Evolutionary conservation across 2,888 invertebrate species (phyloP).

Genomic region (Drosophila lacicola): DNA sequence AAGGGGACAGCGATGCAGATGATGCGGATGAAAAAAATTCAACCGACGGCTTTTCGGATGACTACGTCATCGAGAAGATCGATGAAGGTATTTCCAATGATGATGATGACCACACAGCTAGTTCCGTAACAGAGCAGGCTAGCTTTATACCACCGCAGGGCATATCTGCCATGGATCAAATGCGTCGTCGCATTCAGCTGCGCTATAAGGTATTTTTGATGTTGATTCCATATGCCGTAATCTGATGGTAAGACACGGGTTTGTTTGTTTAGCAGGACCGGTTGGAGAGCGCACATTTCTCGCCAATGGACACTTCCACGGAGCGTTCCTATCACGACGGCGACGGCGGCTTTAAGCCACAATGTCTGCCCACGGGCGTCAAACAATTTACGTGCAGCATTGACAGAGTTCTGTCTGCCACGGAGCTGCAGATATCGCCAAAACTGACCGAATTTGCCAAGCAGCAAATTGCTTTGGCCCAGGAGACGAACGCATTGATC

Average conservation of each 20-base stretch:
- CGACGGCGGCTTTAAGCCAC: conserved; percentile 66
- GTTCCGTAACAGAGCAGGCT: neutral
- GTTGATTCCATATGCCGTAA: neutral
- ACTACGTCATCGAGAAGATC: conserved; percentile 16
- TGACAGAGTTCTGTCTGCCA: conserved; percentile 70
- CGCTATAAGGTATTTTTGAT: conserved; percentile 36
- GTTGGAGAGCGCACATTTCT: conserved; percentile 61
- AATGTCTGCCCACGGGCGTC: conserved; percentile 71
- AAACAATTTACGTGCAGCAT: conserved; percentile 78
- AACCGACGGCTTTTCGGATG: conserved; percentile 8
- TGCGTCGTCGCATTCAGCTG: conserved; percentile 37
- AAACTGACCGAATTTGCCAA: conserved; percentile 82
- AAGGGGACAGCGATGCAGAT: neutral
- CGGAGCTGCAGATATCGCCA: conserved; percentile 79
- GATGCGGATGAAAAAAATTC: neutral
- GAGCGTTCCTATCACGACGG: conserved; percentile 71
- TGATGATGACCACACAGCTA: neutral
- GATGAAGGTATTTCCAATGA: conserved; percentile 18
- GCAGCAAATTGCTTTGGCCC: conserved; percentile 86
- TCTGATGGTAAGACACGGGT: neutral
- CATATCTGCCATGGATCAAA: conserved; percentile 17
- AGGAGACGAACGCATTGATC: conserved; percentile 86
- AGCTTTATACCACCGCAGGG: conserved; percentile 10
- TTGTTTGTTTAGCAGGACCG: conserved; percentile 38
- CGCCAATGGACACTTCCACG: conserved; percentile 81